These are phyloP conservation scores for Parazoanthus darwini DNA, from an alignment of 92 coral and sea anemone genomes.

Conservation along the genomic window DNA sequence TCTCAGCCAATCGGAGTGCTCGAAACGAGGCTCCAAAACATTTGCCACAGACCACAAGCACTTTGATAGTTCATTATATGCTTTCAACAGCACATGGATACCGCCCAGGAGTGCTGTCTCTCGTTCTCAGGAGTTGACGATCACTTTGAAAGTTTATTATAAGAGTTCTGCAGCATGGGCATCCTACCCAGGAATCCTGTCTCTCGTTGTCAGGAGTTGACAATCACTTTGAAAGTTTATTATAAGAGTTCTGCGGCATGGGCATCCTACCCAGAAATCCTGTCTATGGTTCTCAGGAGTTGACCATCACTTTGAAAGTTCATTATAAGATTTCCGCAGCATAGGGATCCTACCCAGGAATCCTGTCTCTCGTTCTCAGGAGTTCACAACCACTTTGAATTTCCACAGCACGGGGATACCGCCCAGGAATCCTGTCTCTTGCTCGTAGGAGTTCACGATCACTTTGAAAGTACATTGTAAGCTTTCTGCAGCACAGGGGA, in stretches of 20 bases:
- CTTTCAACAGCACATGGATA: too few species aligned
- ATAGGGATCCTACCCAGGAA: background rate
- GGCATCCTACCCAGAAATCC: background rate
- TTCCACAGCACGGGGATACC: background rate
- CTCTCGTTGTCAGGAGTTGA: too few species aligned
- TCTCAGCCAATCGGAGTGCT: too few species aligned
- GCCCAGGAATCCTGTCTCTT: background rate
- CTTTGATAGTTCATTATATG: too few species aligned
- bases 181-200: background rate
- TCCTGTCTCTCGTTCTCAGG: background rate
- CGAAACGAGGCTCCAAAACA: too few species aligned
- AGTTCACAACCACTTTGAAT: too few species aligned
- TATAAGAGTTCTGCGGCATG: background rate
- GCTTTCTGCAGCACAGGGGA: background rate
- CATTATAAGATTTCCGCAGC: background rate
- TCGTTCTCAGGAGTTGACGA: too few species aligned
- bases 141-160: too few species aligned
- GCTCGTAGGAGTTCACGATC: background rate
- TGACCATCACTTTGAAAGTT: too few species aligned
- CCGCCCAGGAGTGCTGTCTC: background rate
- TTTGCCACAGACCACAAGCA: background rate
- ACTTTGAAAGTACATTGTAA: too few species aligned
- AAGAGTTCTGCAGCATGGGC: background rate
- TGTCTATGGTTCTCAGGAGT: too few species aligned
- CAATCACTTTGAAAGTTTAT: too few species aligned